These are phyloP conservation scores for Porites australiensis DNA, from an alignment of 64 coral and sea anemone genomes.

Conservation along the genomic window DNA sequence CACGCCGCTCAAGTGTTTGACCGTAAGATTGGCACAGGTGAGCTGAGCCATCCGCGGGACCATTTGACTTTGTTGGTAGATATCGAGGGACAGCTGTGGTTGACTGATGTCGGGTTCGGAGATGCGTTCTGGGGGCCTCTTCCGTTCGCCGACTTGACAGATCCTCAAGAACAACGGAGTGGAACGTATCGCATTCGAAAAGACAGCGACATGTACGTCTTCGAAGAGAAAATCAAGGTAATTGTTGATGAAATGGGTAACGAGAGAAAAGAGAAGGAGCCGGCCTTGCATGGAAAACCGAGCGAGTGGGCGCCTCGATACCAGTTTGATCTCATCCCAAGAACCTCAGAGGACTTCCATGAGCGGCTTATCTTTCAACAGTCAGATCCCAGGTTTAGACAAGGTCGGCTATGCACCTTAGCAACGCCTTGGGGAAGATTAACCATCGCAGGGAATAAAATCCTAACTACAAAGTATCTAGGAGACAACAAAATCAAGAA, in stretches of 20 bases:
- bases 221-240: constrained; percentile 20
- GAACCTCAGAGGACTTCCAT: background rate
- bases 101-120: constrained; percentile 62
- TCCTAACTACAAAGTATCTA: constrained; percentile 33
- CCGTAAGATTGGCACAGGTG: background rate
- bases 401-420: constrained; percentile 26
- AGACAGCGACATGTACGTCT: constrained; percentile 38
- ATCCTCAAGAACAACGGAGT: constrained; percentile 37
- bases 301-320: background rate
- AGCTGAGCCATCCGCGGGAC: background rate
- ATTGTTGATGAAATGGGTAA: constrained; percentile 25
- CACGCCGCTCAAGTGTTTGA: background rate
- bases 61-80: background rate
- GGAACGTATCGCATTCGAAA: constrained; percentile 60
- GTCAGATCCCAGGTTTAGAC: constrained; percentile 35
- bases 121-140: constrained; percentile 43
- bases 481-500: constrained; percentile 60
- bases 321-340: constrained; percentile 27
- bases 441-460: background rate
- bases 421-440: constrained; percentile 56
- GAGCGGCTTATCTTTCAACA: constrained; percentile 25
- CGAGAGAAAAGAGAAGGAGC: background rate
- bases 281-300: background rate
- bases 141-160: background rate
- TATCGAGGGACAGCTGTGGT: background rate